These are phyloP conservation scores for Clarias laeviceps DNA, from an alignment of 2,797 vertebrate species.

Conservation along the genomic window DNA sequence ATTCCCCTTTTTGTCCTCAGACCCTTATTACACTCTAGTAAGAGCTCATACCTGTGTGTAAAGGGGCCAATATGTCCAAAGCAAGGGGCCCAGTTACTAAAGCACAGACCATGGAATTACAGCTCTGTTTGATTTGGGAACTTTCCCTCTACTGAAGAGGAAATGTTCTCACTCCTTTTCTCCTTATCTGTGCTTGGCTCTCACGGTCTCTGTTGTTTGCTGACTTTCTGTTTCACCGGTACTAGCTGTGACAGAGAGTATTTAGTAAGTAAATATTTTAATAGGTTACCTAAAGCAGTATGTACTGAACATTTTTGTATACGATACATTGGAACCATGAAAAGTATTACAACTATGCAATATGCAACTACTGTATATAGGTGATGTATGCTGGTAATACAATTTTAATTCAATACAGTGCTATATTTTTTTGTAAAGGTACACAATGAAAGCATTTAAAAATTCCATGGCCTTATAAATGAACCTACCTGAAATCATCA, in stretches of 20 bases:
- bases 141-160: neutral
- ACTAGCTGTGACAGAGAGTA: neutral
- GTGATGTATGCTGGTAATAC: neutral
- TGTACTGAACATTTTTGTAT: neutral
- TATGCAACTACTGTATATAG: neutral
- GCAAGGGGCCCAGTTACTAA: slow-evolving; percentile 7
- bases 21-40: slow-evolving; percentile 58
- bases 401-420: neutral
- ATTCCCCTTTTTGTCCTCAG: slow-evolving; percentile 53
- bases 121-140: slow-evolving; percentile 38
- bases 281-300: neutral
- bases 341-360: neutral
- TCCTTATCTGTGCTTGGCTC: slow-evolving; percentile 4
- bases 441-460: neutral
- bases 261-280: neutral
- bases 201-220: neutral
- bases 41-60: slow-evolving; percentile 32
- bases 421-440: neutral
- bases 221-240: neutral
- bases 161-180: slow-evolving; percentile 2
- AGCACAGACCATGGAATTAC: slow-evolving; percentile 35
- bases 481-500: neutral
- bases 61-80: neutral
- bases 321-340: too few relatives aligned
- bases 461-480: neutral